These are phyloP conservation scores for Porites australiensis DNA, from an alignment of 64 coral and sea anemone species.

Conservation along the genomic window DNA sequence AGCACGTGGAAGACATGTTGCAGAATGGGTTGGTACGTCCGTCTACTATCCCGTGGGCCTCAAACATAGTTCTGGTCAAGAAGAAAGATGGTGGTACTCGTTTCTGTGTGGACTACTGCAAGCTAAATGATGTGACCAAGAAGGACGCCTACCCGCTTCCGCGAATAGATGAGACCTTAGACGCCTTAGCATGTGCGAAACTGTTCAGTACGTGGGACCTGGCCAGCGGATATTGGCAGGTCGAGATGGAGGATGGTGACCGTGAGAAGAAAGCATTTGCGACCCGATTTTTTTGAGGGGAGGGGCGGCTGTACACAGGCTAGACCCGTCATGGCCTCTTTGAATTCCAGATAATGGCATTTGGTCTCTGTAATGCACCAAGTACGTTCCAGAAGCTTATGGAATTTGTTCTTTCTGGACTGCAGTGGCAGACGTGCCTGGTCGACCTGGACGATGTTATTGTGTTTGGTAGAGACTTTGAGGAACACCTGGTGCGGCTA, in stretches of 20 bases:
- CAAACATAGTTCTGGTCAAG: not conserved
- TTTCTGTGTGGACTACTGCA: no score
- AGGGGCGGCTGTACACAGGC: no score
- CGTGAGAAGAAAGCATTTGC: conserved; percentile 14
- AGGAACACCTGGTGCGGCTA: no score
- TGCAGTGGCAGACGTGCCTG: no score
- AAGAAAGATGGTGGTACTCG: no score
- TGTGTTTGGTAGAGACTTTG: no score
- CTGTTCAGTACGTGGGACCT: conserved; percentile 19
- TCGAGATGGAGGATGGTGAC: not conserved
- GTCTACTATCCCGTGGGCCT: not conserved
- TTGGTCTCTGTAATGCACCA: conserved; percentile 17
- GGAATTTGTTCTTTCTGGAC: conserved; percentile 4
- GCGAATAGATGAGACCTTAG: no score
- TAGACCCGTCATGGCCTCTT: conserved; percentile 35
- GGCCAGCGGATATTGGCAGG: conserved; percentile 49
- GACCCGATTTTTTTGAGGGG: no score
- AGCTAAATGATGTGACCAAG: no score
- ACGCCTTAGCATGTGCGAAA: not conserved
- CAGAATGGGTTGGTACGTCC: not conserved
- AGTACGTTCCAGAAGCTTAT: not conserved
- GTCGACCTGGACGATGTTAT: no score
- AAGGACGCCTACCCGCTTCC: no score
- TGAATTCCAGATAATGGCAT: conserved; percentile 34
- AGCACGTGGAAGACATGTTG: conserved; percentile 27